A percentile compares a stretch with the other conserved stretches of the same genome.
phyloP scores from a whole-genome alignment of 2,888 invertebrate genomes.

The Lutraria lutraria region DNA sequence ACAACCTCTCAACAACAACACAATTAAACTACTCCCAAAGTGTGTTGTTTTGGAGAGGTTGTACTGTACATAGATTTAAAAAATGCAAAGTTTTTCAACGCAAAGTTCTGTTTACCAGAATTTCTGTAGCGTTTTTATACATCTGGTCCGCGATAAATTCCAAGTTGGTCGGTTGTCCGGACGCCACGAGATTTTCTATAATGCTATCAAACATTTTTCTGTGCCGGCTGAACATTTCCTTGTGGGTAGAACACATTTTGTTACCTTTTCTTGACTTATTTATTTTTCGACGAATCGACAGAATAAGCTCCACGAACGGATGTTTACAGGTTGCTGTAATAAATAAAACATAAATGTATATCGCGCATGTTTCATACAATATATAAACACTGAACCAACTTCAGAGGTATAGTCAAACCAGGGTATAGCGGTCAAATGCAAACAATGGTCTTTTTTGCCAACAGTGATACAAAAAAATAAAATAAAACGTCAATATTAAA shows the following conservation, averaged over 20 bases:
- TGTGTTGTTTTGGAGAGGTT: no score
- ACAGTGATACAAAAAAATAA: no score
- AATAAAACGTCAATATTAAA: no score
- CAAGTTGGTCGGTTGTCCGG: slow-evolving; percentile 30
- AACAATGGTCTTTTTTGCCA: no score
- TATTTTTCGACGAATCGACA: no score
- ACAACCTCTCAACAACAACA: no score
- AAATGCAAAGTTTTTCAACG: not conserved
- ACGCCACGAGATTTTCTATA: slow-evolving; percentile 43
- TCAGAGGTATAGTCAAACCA: no score
- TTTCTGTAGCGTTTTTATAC: slow-evolving; percentile 62
- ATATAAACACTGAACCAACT: no score
- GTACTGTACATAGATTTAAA: not conserved
- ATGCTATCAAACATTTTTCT: slow-evolving; percentile 50
- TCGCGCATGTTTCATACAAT: no score
- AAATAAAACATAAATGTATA: not conserved
- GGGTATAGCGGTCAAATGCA: no score
- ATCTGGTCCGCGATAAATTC: slow-evolving; percentile 58
- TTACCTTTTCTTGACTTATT: not conserved
- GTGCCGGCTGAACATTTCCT: not conserved
- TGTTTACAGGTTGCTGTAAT: slow-evolving; percentile 24
- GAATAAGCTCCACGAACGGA: slow-evolving; percentile 21
- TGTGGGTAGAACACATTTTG: not conserved
- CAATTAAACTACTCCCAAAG: no score
- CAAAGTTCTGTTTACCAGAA: slow-evolving; percentile 61